Percentiles rank a stretch among this genome's conserved stretches.
Conservation (phyloP, 2,113 vertebrate genomes). For the Hippotragus niger region DNA sequence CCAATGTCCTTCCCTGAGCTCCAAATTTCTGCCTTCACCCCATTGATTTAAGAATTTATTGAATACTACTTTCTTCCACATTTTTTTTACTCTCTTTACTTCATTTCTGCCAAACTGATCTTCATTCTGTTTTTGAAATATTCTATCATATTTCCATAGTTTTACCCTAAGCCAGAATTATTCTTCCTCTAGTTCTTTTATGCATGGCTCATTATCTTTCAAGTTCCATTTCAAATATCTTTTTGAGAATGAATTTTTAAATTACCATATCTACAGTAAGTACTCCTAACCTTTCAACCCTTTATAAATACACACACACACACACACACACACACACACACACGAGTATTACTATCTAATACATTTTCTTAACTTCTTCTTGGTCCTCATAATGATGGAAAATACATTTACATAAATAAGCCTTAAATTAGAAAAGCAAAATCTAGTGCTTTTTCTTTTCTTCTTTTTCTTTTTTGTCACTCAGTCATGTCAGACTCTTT, state of each 20-base stretch:
- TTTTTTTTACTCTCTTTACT: not conserved
- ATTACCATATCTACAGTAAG: not conserved
- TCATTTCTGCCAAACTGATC: not conserved
- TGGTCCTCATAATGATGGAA: not conserved
- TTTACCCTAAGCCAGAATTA: not conserved
- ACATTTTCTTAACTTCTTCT: not conserved
- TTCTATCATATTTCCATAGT: not conserved
- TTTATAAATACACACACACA: not conserved
- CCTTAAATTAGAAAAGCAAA: not conserved
- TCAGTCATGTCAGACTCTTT: too few species aligned
- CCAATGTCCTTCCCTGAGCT: not conserved
- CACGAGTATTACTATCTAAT: not conserved
- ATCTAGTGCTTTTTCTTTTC: too few species aligned
- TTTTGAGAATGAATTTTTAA: not conserved
- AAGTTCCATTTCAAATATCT: not conserved
- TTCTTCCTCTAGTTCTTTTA: not conserved
- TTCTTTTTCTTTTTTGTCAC: too few species aligned
- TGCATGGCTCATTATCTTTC: not conserved
- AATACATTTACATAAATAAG: not conserved
- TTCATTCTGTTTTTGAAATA: not conserved
- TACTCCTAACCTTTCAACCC: fast-evolving
- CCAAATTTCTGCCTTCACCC: not conserved
- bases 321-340: not conserved
- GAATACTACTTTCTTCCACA: not conserved
- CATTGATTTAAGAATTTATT: not conserved